A percentile compares a stretch with the other conserved stretches of the same genome.
Conservation (phyloP, 2,797 vertebrate genomes). For the Gambelia wislizenii region DNA sequence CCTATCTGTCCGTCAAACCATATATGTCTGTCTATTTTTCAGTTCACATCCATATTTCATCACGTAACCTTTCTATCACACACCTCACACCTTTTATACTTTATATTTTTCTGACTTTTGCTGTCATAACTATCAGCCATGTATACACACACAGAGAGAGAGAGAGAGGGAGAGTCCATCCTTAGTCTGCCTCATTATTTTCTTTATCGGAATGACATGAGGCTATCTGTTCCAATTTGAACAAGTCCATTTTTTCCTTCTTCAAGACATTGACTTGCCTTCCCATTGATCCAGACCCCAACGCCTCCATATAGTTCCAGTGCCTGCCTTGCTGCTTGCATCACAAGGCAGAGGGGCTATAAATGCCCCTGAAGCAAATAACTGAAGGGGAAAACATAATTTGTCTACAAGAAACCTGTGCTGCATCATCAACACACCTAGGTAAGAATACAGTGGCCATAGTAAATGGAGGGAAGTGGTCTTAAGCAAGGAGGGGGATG, state of each 20-base stretch:
- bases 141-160: neutral
- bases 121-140: neutral
- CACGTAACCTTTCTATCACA: neutral
- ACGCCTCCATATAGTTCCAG: slow-evolving; percentile 50
- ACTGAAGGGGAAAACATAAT: neutral
- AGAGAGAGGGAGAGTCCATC: slow-evolving; percentile 10
- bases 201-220: neutral
- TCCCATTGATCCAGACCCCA: slow-evolving; percentile 52
- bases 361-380: neutral
- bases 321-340: neutral
- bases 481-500: too few species aligned
- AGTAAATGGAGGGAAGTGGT: neutral
- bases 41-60: neutral
- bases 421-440: slow-evolving; percentile 19
- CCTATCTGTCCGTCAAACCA: neutral
- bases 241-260: neutral
- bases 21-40: neutral
- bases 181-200: slow-evolving; percentile 47
- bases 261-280: slow-evolving; percentile 11
- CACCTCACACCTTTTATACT: neutral
- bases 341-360: slow-evolving; percentile 11
- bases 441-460: neutral
- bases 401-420: neutral
- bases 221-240: neutral
- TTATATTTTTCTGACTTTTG: neutral